These are phyloP conservation scores for Paramormyrops kingsleyae DNA, from an alignment of 2,113 vertebrate species.

Conservation along the genomic window DNA sequence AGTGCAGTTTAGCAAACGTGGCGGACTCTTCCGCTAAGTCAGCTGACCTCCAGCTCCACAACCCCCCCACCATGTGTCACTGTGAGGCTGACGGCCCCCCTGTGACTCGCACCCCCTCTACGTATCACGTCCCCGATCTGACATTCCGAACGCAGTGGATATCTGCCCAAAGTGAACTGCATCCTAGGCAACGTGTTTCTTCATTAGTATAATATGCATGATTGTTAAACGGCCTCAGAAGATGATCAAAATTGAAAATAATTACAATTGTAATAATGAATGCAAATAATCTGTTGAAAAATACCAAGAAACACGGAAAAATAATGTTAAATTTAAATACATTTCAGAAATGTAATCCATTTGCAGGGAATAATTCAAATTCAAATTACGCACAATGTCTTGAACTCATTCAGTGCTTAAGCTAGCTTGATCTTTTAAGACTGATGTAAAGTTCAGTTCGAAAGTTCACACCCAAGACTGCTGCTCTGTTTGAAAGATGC, in stretches of 20 bases:
- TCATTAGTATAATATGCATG: background rate
- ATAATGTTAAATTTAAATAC: background rate
- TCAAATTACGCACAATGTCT: background rate
- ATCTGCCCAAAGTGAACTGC: background rate
- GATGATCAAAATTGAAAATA: background rate
- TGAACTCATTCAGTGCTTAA: background rate
- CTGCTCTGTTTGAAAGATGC: background rate
- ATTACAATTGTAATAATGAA: background rate
- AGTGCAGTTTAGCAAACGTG: background rate
- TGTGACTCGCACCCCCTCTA: slow-evolving; percentile 76
- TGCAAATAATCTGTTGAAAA: background rate
- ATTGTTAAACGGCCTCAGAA: background rate
- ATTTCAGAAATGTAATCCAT: background rate
- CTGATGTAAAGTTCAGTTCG: background rate
- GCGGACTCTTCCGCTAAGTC: background rate
- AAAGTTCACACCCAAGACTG: background rate
- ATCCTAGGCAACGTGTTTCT: background rate
- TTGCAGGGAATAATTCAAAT: background rate
- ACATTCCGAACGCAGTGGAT: background rate
- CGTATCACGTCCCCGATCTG: slow-evolving; percentile 75
- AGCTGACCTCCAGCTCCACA: slow-evolving; percentile 70
- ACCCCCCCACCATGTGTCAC: slow-evolving; percentile 69
- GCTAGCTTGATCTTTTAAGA: background rate
- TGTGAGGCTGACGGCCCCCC: slow-evolving; percentile 66
- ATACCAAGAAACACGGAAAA: background rate